Evolutionary conservation across 2,113 vertebrate species (phyloP).

Genomic region (Anolis sagrei): DNA sequence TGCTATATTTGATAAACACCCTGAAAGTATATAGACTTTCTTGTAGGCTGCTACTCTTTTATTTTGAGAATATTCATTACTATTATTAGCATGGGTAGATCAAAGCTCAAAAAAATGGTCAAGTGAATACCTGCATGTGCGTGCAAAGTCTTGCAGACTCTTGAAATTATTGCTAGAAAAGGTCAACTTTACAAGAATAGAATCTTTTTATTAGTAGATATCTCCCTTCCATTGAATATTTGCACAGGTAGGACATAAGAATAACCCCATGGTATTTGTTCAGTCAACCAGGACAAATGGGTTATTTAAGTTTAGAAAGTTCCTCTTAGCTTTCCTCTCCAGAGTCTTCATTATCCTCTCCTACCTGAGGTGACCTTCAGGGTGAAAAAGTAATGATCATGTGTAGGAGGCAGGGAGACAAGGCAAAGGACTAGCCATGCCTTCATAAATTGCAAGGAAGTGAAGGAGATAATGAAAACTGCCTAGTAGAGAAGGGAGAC

Average conservation of each 20-base stretch:
- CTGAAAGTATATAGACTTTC: too few species aligned
- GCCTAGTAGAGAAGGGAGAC: background rate
- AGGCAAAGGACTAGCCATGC: background rate
- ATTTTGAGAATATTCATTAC: too few species aligned
- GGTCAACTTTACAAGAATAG: background rate
- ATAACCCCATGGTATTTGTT: conserved; percentile 16
- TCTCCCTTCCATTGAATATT: background rate
- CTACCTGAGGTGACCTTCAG: background rate
- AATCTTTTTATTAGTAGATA: background rate
- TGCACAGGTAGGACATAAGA: background rate
- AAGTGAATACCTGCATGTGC: background rate
- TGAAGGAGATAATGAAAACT: background rate
- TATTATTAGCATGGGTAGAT: too few species aligned
- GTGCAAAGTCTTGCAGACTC: background rate
- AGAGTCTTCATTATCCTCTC: background rate
- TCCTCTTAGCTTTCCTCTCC: background rate
- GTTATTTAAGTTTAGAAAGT: background rate
- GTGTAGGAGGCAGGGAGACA: background rate
- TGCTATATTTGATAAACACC: too few species aligned
- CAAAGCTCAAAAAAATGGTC: too few species aligned
- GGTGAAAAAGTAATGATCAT: background rate
- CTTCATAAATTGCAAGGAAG: background rate
- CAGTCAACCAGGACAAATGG: conserved; percentile 1
- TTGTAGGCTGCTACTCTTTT: too few species aligned
- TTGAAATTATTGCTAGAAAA: background rate